phyloP scores from a whole-genome alignment of 2,888 invertebrate species.

The Ophioninae sp. region DNA sequence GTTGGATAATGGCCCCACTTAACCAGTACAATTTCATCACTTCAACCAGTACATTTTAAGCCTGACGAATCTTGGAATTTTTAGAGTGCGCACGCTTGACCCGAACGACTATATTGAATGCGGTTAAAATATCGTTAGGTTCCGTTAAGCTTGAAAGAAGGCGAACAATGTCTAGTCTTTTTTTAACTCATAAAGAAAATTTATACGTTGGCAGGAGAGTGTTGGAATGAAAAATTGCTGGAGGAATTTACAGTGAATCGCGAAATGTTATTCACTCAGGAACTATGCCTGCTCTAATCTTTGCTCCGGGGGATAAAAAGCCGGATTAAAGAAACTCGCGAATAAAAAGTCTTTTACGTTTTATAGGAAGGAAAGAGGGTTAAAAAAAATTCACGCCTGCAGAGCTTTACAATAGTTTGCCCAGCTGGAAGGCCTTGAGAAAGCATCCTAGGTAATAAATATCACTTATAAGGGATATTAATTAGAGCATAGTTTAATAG shows the following conservation, averaged over 20 bases:
- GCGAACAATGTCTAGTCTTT: neutral
- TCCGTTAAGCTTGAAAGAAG: neutral
- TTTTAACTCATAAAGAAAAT: neutral
- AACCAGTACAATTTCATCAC: too few species aligned
- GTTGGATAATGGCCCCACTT: too few species aligned
- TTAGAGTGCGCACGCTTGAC: too few species aligned
- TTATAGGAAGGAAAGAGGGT: too few species aligned
- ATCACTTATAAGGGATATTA: slow-evolving; percentile 74
- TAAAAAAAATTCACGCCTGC: slow-evolving; percentile 38
- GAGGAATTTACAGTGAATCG: slow-evolving; percentile 12
- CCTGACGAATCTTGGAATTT: too few species aligned
- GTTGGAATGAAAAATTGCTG: neutral
- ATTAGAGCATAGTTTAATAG: slow-evolving; percentile 77
- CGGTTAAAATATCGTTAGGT: neutral
- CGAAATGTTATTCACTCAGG: neutral
- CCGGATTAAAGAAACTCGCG: neutral
- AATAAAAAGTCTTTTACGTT: neutral
- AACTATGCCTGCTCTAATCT: slow-evolving; percentile 13
- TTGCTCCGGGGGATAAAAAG: neutral
- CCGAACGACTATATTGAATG: neutral
- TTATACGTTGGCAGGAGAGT: neutral
- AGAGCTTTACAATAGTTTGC: neutral
- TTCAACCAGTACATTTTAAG: too few species aligned
- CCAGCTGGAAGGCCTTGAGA: slow-evolving; percentile 45
- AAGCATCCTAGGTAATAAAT: slow-evolving; percentile 69